Evolutionary conservation across 1,140 invertebrate genomes (phyloP).

Genomic region (Neodiprion fabricii): DNA sequence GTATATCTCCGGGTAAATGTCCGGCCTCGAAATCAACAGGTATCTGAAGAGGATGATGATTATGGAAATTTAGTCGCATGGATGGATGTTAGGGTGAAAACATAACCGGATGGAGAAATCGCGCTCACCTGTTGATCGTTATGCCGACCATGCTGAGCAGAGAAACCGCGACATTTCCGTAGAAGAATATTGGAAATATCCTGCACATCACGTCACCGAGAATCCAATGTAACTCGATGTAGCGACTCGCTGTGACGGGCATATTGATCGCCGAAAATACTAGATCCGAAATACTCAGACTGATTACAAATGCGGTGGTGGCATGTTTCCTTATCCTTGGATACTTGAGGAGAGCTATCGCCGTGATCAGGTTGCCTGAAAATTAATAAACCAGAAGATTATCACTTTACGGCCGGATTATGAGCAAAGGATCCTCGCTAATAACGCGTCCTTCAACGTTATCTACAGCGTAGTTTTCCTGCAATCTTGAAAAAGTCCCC

Average conservation of each 20-base stretch:
- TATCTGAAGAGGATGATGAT: constrained; percentile 67
- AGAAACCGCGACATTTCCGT: constrained; percentile 87
- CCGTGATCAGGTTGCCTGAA: constrained; percentile 83
- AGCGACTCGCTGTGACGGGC: constrained; percentile 82
- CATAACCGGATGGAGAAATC: too few species aligned
- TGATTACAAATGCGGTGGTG: constrained; percentile 88
- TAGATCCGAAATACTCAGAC: constrained; percentile 83
- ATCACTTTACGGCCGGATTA: constrained; percentile 1
- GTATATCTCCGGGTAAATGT: constrained; percentile 78
- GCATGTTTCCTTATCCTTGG: constrained; percentile 80
- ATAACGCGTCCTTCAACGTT: too few species aligned
- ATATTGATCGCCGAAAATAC: constrained; percentile 86
- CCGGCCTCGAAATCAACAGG: constrained; percentile 76
- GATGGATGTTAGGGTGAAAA: too few species aligned
- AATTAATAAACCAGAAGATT: constrained; percentile 25
- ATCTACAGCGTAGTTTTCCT: too few species aligned
- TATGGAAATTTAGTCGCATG: background rate
- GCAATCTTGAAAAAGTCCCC: too few species aligned
- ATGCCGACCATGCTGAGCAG: constrained; percentile 89
- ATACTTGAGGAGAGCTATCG: constrained; percentile 76
- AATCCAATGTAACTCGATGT: constrained; percentile 81
- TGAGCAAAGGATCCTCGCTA: too few species aligned
- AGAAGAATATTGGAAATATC: constrained; percentile 88
- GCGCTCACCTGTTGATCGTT: constrained; percentile 81
- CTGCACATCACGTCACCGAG: constrained; percentile 80